A percentile compares a stretch with the other conserved stretches of the same genome.
These are phyloP conservation scores for Urocynchramus pylzowi DNA, from an alignment of 2,113 vertebrate genomes.

Conservation along the genomic window DNA sequence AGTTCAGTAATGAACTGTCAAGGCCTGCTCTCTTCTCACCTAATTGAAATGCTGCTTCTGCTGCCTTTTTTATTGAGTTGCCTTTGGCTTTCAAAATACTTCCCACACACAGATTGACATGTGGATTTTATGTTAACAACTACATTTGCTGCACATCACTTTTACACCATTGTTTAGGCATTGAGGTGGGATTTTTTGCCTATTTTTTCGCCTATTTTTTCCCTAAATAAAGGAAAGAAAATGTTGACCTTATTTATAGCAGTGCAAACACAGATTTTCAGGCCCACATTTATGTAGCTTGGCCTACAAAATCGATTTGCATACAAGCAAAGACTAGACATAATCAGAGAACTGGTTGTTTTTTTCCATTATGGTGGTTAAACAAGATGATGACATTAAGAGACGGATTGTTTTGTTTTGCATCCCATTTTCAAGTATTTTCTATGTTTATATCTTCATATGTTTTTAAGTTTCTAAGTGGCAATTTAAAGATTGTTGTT, in stretches of 20 bases:
- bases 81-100: conserved; percentile 60
- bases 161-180: not conserved
- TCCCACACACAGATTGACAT: conserved; percentile 36
- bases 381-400: not conserved
- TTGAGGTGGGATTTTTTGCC: not conserved
- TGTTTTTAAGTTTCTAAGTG: not conserved
- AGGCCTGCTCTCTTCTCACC: conserved; percentile 10
- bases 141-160: conserved; percentile 5
- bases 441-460: not conserved
- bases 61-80: conserved; percentile 47
- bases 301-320: not conserved
- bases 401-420: not conserved
- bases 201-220: not conserved
- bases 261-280: conserved; percentile 6
- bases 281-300: not conserved
- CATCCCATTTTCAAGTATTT: not conserved
- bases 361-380: not conserved
- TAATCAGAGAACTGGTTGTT: not conserved
- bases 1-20: conserved; percentile 27
- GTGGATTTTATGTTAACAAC: conserved; percentile 59
- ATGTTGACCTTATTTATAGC: conserved; percentile 45
- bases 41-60: conserved; percentile 61
- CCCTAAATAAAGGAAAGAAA: conserved; percentile 27
- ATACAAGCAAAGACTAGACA: not conserved
- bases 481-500: not conserved